phyloP scores from a whole-genome alignment of 2,888 invertebrate genomes.

The Ischnus inquisitorius region DNA sequence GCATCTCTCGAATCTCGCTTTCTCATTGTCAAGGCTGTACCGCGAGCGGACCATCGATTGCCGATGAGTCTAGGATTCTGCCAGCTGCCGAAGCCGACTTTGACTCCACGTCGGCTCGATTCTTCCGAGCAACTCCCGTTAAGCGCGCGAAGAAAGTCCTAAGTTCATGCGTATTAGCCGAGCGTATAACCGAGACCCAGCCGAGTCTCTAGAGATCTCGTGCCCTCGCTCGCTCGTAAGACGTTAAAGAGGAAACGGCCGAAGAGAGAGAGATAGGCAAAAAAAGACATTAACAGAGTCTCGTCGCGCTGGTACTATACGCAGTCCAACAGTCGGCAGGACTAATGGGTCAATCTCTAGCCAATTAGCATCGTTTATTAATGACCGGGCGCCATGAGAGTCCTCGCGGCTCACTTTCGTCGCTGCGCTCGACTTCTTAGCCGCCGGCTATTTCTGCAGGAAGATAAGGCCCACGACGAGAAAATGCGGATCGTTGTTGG shows the following conservation, averaged over 20 bases:
- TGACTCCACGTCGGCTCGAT: slow-evolving; percentile 5
- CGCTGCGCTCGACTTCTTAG: slow-evolving; percentile 21
- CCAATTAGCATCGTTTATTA: slow-evolving; percentile 62
- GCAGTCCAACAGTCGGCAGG: slow-evolving; percentile 12
- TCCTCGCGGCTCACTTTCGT: slow-evolving; percentile 32
- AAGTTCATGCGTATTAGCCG: neutral
- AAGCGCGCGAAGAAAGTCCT: slow-evolving; percentile 38
- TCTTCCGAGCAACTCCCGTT: slow-evolving; percentile 2
- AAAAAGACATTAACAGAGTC: neutral
- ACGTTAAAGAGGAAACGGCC: slow-evolving; percentile 21
- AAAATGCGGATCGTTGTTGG: neutral
- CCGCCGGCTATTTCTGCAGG: slow-evolving; percentile 11
- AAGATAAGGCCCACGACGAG: neutral
- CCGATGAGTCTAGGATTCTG: neutral
- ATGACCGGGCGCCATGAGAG: slow-evolving; percentile 38
- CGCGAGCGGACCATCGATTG: slow-evolving; percentile 58
- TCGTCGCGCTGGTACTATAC: slow-evolving; percentile 9
- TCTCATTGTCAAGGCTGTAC: slow-evolving; percentile 65
- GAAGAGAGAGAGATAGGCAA: slow-evolving; percentile 12
- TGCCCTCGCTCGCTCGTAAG: slow-evolving; percentile 47
- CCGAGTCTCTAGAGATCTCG: slow-evolving; percentile 29
- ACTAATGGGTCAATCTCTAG: slow-evolving; percentile 59
- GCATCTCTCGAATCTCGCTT: slow-evolving; percentile 48
- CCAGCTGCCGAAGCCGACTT: neutral
- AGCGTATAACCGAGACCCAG: neutral